Percentiles rank a stretch among this genome's conserved stretches.
These are phyloP conservation scores for Ennomos fuscantarius DNA, from an alignment of 2,888 invertebrate genomes.

Conservation along the genomic window DNA sequence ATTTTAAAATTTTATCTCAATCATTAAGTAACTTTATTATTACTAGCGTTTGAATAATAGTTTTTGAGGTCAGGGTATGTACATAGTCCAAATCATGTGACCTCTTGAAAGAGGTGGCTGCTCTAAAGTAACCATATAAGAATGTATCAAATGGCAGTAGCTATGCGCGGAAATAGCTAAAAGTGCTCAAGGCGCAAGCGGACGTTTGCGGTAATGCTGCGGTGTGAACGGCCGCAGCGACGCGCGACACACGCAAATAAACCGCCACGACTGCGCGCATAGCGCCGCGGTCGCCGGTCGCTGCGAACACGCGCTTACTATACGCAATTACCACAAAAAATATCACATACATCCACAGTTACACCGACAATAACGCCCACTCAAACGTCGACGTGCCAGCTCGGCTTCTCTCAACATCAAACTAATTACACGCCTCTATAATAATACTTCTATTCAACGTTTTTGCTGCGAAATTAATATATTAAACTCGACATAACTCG, in stretches of 20 bases:
- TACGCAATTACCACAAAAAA: conserved; percentile 60
- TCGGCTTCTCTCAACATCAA: conserved; percentile 18
- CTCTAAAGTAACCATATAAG: no score
- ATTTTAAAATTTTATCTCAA: no score
- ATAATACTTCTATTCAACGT: conserved; percentile 14
- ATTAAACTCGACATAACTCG: conserved; percentile 11
- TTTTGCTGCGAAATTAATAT: conserved; percentile 13
- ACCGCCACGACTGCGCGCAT: conserved; percentile 56
- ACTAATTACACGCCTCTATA: conserved; percentile 29
- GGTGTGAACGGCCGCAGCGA: conserved; percentile 77
- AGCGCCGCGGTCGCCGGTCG: conserved; percentile 39
- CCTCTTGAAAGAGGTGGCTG: no score
- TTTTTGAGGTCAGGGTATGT: no score
- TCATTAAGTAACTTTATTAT: no score
- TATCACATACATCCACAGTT: conserved; percentile 16
- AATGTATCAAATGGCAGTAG: no score
- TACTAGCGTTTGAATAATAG: no score
- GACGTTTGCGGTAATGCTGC: conserved; percentile 11
- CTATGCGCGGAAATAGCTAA: conserved; percentile 8
- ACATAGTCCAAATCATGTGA: no score
- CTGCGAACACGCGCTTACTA: conserved; percentile 5
- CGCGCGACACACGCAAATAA: conserved; percentile 80
- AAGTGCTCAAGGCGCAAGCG: not conserved
- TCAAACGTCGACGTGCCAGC: conserved; percentile 14
- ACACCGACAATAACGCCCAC: conserved; percentile 26